Evolutionary conservation across 2,888 invertebrate genomes (phyloP).

Genomic region (Emmelina monodactyla): DNA sequence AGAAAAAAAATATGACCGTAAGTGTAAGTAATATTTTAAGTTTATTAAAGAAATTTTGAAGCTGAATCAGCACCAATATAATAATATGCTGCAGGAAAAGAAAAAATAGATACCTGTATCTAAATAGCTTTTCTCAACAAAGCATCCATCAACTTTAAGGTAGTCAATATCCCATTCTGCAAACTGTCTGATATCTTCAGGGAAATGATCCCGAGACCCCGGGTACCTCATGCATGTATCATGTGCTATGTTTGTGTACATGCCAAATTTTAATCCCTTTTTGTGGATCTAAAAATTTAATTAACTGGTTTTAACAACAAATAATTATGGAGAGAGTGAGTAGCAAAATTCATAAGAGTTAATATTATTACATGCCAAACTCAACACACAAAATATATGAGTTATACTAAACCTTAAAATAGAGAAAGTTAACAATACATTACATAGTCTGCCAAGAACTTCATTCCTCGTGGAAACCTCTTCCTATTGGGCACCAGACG

Average conservation of each 20-base stretch:
- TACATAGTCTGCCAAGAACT: slow-evolving; percentile 77
- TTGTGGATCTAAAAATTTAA: slow-evolving; percentile 81
- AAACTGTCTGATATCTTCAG: slow-evolving; percentile 74
- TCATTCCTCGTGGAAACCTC: slow-evolving; percentile 79
- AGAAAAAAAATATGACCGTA: too few relatives aligned
- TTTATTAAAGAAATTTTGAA: too few relatives aligned
- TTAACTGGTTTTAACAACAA: too few relatives aligned
- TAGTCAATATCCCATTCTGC: slow-evolving; percentile 84
- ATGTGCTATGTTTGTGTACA: slow-evolving; percentile 81
- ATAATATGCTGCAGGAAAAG: too few relatives aligned
- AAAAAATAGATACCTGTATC: slow-evolving; percentile 29
- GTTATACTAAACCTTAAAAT: neutral
- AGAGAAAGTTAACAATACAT: too few relatives aligned
- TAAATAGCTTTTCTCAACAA: slow-evolving; percentile 56
- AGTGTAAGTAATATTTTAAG: too few relatives aligned
- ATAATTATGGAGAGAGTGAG: too few relatives aligned
- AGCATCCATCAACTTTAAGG: slow-evolving; percentile 84
- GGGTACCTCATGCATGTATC: slow-evolving; percentile 80
- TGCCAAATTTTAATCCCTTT: slow-evolving; percentile 79
- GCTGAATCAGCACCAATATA: too few relatives aligned
- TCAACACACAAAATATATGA: too few relatives aligned
- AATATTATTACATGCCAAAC: too few relatives aligned
- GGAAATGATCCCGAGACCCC: slow-evolving; percentile 70
- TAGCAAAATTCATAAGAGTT: too few relatives aligned
- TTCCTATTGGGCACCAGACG: slow-evolving; percentile 69